Conservation (phyloP, 30 jellyfish, hydroid and myxozoan species). For the Morbakka virulenta region DNA sequence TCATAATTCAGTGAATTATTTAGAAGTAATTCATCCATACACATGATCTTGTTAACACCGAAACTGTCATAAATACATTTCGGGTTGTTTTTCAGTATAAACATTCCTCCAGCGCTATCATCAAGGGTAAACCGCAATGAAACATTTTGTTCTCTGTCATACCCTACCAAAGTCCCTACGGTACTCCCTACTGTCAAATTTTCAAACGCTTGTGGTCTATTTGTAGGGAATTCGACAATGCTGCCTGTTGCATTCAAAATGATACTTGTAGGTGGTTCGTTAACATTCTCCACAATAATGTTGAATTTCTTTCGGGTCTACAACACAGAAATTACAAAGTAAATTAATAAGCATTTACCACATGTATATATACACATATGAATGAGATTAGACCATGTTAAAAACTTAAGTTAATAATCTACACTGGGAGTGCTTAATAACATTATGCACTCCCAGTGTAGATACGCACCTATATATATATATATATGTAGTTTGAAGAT, state of each 20-base stretch:
- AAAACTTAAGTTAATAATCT: too few species aligned
- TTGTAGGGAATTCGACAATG: slow-evolving; percentile 21
- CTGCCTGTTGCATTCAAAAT: slow-evolving; percentile 27
- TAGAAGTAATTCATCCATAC: slow-evolving; percentile 41
- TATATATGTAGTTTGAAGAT: too few species aligned
- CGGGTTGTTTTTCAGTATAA: slow-evolving; percentile 11
- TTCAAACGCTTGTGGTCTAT: slow-evolving; percentile 43
- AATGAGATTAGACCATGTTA: too few species aligned
- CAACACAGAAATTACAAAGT: background rate
- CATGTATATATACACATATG: too few species aligned
- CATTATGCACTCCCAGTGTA: too few species aligned
- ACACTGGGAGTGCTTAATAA: too few species aligned
- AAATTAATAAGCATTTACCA: background rate
- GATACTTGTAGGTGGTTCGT: slow-evolving; percentile 72
- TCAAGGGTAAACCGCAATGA: slow-evolving; percentile 59
- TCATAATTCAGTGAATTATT: slow-evolving; percentile 64
- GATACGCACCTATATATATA: too few species aligned
- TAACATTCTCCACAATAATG: slow-evolving; percentile 51
- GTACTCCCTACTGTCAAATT: slow-evolving; percentile 54
- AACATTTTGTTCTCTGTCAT: slow-evolving; percentile 54
- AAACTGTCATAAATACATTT: slow-evolving; percentile 14
- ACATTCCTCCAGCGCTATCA: slow-evolving; percentile 53
- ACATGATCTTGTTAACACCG: slow-evolving; percentile 18
- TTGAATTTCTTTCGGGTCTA: slow-evolving; percentile 32
- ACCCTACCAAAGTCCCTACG: slow-evolving; percentile 61